Conservation (phyloP, 1,140 invertebrate species). For the Ostrea denselamellosa region DNA sequence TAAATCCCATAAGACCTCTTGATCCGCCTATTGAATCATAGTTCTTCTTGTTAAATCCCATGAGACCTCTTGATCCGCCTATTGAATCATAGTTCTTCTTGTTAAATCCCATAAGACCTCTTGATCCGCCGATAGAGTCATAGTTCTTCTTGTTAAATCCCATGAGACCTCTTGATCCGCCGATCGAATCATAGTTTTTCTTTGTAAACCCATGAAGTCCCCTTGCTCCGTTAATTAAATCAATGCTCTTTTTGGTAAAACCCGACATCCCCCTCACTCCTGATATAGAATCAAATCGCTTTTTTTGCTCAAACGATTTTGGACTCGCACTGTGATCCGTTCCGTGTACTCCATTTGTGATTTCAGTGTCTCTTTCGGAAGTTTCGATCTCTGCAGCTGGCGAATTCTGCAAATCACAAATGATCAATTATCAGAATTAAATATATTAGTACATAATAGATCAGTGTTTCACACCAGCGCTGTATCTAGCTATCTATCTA, state of each 20-base stretch:
- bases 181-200: slow-evolving; percentile 21
- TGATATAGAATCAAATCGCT: slow-evolving; percentile 26
- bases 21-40: neutral
- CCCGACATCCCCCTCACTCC: slow-evolving; percentile 19
- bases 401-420: neutral
- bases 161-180: neutral
- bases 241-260: slow-evolving; percentile 20
- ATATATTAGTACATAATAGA: no score
- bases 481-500: no score
- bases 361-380: neutral
- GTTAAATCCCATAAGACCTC: neutral
- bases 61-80: slow-evolving; percentile 13
- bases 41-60: slow-evolving; percentile 34
- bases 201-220: neutral
- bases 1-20: no score
- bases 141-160: neutral
- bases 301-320: neutral
- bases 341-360: neutral
- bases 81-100: neutral
- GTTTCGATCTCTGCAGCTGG: neutral
- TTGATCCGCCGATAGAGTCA: neutral
- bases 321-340: neutral
- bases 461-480: no score
- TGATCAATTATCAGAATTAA: no score
- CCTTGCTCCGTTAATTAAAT: neutral